Conservation (phyloP, 2,113 vertebrate species). For the Naja naja region DNA sequence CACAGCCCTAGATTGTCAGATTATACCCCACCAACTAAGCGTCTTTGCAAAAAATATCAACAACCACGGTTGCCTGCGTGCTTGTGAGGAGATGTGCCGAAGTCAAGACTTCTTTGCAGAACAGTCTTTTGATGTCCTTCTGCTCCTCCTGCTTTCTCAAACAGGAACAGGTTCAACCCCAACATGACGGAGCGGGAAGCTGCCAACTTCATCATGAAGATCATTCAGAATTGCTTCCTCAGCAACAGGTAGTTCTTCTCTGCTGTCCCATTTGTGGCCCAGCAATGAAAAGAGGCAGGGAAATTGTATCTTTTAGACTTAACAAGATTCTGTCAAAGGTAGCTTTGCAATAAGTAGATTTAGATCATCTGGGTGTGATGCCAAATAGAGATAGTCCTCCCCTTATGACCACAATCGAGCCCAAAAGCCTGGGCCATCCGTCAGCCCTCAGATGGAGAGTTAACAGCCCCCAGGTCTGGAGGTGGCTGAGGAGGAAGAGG, state of each 20-base stretch:
- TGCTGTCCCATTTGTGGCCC: not conserved
- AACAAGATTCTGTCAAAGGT: not conserved
- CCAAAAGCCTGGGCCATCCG: no score
- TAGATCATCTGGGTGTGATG: not conserved
- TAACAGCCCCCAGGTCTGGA: no score
- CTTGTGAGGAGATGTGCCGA: not conserved
- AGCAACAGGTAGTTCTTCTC: slow-evolving; percentile 82
- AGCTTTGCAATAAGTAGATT: not conserved
- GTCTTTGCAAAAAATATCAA: not conserved
- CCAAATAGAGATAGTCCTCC: no score
- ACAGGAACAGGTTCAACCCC: slow-evolving; percentile 91
- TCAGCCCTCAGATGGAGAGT: no score
- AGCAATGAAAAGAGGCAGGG: not conserved
- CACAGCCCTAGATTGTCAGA: not conserved
- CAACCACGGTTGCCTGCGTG: accelerated
- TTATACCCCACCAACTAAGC: not conserved
- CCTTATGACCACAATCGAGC: no score
- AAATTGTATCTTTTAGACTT: not conserved
- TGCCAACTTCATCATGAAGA: slow-evolving; percentile 92
- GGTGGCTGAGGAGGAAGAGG: no score
- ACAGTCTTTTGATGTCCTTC: not conserved
- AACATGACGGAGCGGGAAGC: slow-evolving; percentile 94
- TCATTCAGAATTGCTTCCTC: slow-evolving; percentile 97
- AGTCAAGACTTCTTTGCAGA: not conserved
- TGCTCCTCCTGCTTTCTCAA: not conserved